These are phyloP conservation scores for Temnothorax longispinosus DNA, from an alignment of 1,140 invertebrate genomes.

Conservation along the genomic window DNA sequence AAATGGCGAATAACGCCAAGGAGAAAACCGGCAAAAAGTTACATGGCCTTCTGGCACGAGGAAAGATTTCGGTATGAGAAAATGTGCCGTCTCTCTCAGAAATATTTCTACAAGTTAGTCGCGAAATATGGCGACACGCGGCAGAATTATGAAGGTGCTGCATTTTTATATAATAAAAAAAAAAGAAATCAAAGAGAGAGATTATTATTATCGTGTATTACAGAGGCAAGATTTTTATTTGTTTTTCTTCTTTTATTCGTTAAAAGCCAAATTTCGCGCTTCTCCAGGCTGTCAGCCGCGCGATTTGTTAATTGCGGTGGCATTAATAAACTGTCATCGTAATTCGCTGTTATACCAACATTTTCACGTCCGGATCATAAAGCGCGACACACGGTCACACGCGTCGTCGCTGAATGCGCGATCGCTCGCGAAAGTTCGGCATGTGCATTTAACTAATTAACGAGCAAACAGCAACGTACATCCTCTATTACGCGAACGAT, in stretches of 20 bases:
- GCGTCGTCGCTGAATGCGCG: constrained; percentile 7
- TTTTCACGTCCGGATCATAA: constrained; percentile 14
- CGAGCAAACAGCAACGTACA: constrained; percentile 38
- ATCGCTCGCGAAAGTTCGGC: constrained; percentile 24
- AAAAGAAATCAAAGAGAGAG: background rate
- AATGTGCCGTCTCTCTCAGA: constrained; percentile 17
- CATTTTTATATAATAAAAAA: background rate
- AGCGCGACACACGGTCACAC: background rate
- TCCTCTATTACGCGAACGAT: background rate
- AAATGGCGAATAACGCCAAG: constrained; percentile 36
- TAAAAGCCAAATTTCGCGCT: background rate
- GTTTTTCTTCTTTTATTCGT: background rate
- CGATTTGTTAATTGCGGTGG: constrained; percentile 32
- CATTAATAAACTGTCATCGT: constrained; percentile 36
- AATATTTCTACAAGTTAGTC: constrained; percentile 2
- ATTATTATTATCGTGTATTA: constrained; percentile 5
- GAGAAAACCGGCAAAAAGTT: constrained; percentile 33
- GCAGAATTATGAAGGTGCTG: background rate
- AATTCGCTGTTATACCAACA: constrained; percentile 18
- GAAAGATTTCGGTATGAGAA: constrained; percentile 20
- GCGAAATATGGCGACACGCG: background rate
- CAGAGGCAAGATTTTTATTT: background rate
- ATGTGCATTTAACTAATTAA: constrained; percentile 51
- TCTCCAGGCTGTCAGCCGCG: background rate
- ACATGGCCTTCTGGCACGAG: constrained; percentile 39